Base-by-base conservation (phyloP, 2,113 vertebrate species). In the Vulpes lagopus region DNA sequence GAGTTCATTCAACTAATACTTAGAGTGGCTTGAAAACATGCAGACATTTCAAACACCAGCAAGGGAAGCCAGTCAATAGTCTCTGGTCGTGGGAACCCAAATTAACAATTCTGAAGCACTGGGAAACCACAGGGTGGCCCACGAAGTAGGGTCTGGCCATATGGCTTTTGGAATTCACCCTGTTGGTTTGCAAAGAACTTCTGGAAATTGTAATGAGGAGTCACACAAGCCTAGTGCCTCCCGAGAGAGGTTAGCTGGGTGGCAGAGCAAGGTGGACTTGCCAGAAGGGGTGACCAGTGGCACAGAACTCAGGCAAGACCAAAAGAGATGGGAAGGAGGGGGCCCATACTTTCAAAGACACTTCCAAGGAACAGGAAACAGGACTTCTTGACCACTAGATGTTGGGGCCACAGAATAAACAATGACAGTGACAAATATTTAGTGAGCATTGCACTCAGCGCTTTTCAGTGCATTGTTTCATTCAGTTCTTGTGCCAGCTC, bases 11-110 rank as follows among this genome's bases (percentile, higher is more conserved):
- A 49, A 92, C 76, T 83, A 80, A 87, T 53, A 65, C 85, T 93
- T 65, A 20, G 76, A 95, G 73, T 79, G 94, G 64, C 67, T 95
- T 94, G 89, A 91, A 94, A 95, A 96, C 89, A 97, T 1, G 80
- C 65, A 92, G 80, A 96, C 16, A n/a, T 73, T 94, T 64, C 79
- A 94, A 95, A 94, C 64, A 79, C 5, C 12, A 57, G 80, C 27
- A 49, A 53, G 84, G 53, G 23, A 69, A 89, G 85, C 71, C 65
- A 69, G 65, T 74, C 55, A 62, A 78, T 67, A 35, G 67, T 79
- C 49, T 87, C n/a, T 51, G n/a, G 76, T 86, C 51, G 9, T 59
- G 83, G 95, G 87, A 95, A 96, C 65, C 89, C 30, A 88, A 81
- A 86, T 43, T 19, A 94, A 94, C 30, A 23, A 65, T 59, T 91